Evolutionary conservation across 2,113 vertebrate species (phyloP), one percentile per base, ranked within the genome.

Genomic region (Shinisaurus crocodilurus): DNA sequence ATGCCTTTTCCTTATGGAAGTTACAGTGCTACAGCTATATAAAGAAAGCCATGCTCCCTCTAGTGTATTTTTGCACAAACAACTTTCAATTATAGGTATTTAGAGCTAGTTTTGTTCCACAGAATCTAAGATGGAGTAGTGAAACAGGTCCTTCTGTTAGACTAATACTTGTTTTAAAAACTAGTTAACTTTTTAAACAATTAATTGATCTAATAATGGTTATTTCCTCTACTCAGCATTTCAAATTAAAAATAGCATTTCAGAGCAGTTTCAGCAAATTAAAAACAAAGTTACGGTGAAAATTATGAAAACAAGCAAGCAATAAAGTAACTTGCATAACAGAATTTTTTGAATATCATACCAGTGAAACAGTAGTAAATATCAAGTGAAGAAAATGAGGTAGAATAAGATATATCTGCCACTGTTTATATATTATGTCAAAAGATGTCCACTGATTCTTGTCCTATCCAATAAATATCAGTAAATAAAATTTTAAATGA

Each of bases 21-120:
- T 57, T 40, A 57, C 32, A 48, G 32, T 27, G 50, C 50, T 72
- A 45, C 5, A 72, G 43, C 40, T 27, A 18, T 29, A 60, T 40
- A 90, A 81, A 86, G 45, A 74, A 87, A 89, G 20, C 7, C 29
- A 65, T 72, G 83, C 91, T 90, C 91, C 93, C 90, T 13, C 95
- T 95, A 92, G 90, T 69, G 94, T 63, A 48, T 77, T 72, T 23
- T 0, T 23, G 37, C 27, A 29, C 15, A 0, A 29, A 70, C 48
- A 82, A 82, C 37, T 54, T 43, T 40, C 9, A 57, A 18, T 40
- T 18, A 81, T 54, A 54, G 7, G 13, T 37, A 50, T 18, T 50
- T 6, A 16, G 34, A 85, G 13, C 45, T 29, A 34, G 32, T 80
- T 54, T 81, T 69, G 63, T 40, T 80, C 48, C 23, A 69, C 6